Evolutionary conservation across 35 echinoderm and acorn worm species (phyloP), one percentile per base, ranked within the genome.

Genomic region (Acanthaster planci): DNA sequence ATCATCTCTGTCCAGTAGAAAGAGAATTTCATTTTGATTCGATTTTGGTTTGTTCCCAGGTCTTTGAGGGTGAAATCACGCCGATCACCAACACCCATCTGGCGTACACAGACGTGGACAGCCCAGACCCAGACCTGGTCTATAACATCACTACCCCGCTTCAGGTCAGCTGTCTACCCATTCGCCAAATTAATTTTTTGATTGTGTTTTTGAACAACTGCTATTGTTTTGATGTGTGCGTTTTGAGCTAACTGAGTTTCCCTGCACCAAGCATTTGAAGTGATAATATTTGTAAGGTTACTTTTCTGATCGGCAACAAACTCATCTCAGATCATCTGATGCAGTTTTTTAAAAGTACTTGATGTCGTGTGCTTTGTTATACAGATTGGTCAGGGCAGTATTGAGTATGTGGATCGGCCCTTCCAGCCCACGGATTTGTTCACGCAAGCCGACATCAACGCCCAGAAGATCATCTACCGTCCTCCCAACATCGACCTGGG

Each of bases 371-470:
- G 42, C 30, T 15, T 72, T 72, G 10, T 18, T n/a, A n/a, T 58
- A 32, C 37, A 51, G 81, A 14, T 17, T 38, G 81, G 81, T 8
- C 51, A 57, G 37, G 96, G 96, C 8, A 89, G 40, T 44, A 93
- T 99, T n/a, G 96, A 94, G 56, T 82, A 91, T 55, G 44, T 76
- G 10, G 96, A 99, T 59, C 60, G 85, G 2, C 96, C 96, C 0
- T 91, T 80, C 58, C 35, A 76, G 21, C 38, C 92, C 18, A 35
- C 94, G 51, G 77, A 60, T 23, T 60, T 91, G 19, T 99, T 99
- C 51, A 99, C 92, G 1, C 96, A 99, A 72, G 91, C 96, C 7
- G 96, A 99, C 56, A 58, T 99, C 40, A 99, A 99, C 85, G 96
- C 96, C 51, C 84, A 88, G 51, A 93, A 88, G 88, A 93, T 98